Base-by-base conservation (phyloP, 2,888 invertebrate genomes). In the Leuctra nigra region DNA sequence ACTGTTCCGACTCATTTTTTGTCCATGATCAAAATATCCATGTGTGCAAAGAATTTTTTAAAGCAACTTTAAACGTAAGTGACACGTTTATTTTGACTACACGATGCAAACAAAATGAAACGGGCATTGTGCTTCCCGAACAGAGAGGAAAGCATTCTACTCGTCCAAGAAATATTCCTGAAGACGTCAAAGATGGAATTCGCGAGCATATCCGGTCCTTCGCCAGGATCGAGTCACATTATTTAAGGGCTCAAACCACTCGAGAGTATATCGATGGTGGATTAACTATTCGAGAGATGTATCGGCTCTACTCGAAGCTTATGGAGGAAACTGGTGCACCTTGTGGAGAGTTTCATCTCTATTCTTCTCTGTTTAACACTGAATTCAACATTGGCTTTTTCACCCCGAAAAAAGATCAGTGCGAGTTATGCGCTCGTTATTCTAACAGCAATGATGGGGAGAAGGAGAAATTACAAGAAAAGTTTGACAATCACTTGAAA, bases 271-370 rank as follows among this genome's bases (percentile, higher is more conserved):
- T 65, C 57, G 67, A 63, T 36, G 64, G 64, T 41, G 58, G 61
- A 50, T 66, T 65, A 61, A 66, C 59, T 54, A 60, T 67, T 33
- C 59, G 63, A 55, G 65, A 66, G 44, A 59, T 66, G 53, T 66
- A 66, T 61, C 59, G 56, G 24, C 44, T 54, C 22, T 55, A 55
- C 33, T 14, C 14, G 29, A 9, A 25, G 9, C 38, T 22, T 23
- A 25, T n/a, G 13, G 33, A 18, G 16, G 46, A 18, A 1, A 20
- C 25, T 20, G 35, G 33, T 13, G 14, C n/a, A 7, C 14, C 46
- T 2, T 14, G 9, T 47, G 55, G 24, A 47, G 29, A 47, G 24
- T 46, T 18, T 16, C 47, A 33, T 16, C 29, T 46, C 16, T 55
- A 47, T 29, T 7, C 7, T 11, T 7, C 6, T 29, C 7, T 29